phyloP scores from a whole-genome alignment of 2,888 invertebrate genomes.

The Heliconius sara region DNA sequence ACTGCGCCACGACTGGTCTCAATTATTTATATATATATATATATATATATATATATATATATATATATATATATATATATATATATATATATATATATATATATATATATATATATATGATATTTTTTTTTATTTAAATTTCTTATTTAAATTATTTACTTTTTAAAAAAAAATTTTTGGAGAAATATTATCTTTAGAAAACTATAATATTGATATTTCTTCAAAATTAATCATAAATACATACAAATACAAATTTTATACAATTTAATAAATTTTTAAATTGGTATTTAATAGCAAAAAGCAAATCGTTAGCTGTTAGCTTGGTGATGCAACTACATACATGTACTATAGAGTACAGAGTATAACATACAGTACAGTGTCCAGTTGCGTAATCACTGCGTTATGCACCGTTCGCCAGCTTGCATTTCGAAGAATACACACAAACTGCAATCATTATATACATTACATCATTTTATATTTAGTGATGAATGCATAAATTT shows the following conservation, averaged over 20 bases:
- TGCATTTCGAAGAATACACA: constrained; percentile 32
- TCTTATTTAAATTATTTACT: not conserved
- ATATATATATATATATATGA: no score
- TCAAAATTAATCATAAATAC: not conserved
- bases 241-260: not conserved
- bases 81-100: no score
- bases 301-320: no score
- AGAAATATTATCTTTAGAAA: not conserved
- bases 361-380: not conserved
- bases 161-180: not conserved
- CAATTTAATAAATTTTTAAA: not conserved
- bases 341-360: not conserved
- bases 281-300: not conserved
- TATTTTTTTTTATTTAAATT: not conserved
- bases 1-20: no score
- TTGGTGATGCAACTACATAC: not conserved
- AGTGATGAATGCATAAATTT: not conserved
- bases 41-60: no score
- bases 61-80: no score
- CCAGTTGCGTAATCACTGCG: constrained; percentile 20
- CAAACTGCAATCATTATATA: constrained; percentile 20
- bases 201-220: not conserved
- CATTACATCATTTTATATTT: constrained; percentile 29
- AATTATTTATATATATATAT: no score
- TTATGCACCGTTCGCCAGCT: constrained; percentile 7